phyloP scores from a whole-genome alignment of 1,140 invertebrate genomes.

The Temnothorax nylanderi region DNA sequence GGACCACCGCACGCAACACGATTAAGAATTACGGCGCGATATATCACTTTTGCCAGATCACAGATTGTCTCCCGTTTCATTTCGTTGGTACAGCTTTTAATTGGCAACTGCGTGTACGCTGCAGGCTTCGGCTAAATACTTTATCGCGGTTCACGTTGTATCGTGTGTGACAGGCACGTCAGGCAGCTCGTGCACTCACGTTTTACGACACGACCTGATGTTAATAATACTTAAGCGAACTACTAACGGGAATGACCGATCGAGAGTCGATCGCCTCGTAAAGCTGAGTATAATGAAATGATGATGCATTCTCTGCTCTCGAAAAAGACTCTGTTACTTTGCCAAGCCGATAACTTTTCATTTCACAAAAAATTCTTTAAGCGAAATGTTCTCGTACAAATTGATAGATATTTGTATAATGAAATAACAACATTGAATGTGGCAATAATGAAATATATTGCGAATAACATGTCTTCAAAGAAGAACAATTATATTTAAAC shows the following conservation, averaged over 20 bases:
- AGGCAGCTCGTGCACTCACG: constrained; percentile 43
- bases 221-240: constrained; percentile 54
- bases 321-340: neutral
- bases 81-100: constrained; percentile 45
- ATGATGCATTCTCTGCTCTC: constrained; percentile 1
- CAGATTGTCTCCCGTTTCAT: constrained; percentile 51
- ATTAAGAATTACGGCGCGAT: constrained; percentile 35
- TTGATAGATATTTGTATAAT: neutral
- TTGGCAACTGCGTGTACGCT: constrained; percentile 12
- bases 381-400: neutral
- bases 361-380: neutral
- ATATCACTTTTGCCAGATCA: constrained; percentile 37
- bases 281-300: constrained; percentile 29
- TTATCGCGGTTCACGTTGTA: constrained; percentile 42
- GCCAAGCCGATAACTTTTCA: neutral
- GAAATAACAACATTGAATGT: neutral
- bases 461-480: neutral
- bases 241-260: constrained; percentile 42
- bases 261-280: constrained; percentile 44
- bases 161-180: constrained; percentile 48
- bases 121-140: constrained; percentile 25
- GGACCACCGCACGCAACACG: neutral
- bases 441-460: neutral
- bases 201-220: constrained; percentile 44
- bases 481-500: neutral